A percentile compares a stretch with the other conserved stretches of the same genome.
Conservation (phyloP, 2,888 invertebrate genomes). For the Podabrus alpinus region DNA sequence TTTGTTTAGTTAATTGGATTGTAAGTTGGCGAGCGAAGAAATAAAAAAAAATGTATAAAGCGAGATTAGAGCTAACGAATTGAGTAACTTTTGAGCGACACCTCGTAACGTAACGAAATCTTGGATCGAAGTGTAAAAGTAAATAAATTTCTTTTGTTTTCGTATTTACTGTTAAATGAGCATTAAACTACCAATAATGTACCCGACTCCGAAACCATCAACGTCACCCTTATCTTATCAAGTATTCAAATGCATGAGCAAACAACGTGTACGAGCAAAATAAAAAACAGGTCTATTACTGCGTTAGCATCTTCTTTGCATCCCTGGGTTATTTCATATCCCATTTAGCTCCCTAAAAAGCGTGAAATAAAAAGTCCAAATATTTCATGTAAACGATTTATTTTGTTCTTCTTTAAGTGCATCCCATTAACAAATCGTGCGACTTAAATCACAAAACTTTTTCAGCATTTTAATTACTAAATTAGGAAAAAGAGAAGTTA, state of each 20-base stretch:
- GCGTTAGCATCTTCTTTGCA: constrained; percentile 40
- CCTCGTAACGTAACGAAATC: background rate
- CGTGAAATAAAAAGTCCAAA: constrained; percentile 45
- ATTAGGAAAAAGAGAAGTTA: background rate
- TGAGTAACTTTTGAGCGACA: background rate
- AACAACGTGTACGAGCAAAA: constrained; percentile 34
- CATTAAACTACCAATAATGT: constrained; percentile 23
- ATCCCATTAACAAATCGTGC: background rate
- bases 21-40: background rate
- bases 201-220: constrained; percentile 23
- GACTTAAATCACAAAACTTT: background rate
- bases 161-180: constrained; percentile 22
- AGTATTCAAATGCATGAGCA: constrained; percentile 41
- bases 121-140: background rate
- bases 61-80: too few relatives aligned
- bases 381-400: constrained; percentile 34
- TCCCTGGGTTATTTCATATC: constrained; percentile 46
- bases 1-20: background rate
- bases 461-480: background rate
- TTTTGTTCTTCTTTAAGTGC: constrained; percentile 26
- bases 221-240: constrained; percentile 41
- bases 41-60: too few relatives aligned
- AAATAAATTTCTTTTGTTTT: constrained; percentile 7
- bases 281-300: constrained; percentile 41
- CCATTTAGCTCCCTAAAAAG: constrained; percentile 46